Conservation (phyloP, 2,797 vertebrate genomes). For the Alcedo atthis region DNA sequence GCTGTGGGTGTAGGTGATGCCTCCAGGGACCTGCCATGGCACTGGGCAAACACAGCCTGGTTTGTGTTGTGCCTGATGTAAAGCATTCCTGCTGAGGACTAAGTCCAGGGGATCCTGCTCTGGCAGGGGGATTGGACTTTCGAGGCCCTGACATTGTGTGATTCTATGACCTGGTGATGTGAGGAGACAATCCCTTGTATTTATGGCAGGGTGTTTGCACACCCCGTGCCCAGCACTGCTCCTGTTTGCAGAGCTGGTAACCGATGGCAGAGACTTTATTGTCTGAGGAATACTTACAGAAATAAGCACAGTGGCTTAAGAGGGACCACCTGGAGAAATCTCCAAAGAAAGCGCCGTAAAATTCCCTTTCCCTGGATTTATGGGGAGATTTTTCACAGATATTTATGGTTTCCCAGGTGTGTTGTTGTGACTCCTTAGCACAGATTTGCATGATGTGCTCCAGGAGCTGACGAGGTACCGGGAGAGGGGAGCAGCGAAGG, state of each 20-base stretch:
- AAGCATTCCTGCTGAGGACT: neutral
- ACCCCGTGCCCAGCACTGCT: neutral
- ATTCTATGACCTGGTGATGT: neutral
- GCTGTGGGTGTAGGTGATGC: rapidly evolving
- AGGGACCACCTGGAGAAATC: slow-evolving; percentile 54
- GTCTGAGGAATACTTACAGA: slow-evolving; percentile 65
- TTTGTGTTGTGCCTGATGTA: neutral
- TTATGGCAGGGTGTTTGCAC: neutral
- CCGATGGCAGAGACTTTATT: slow-evolving; percentile 6
- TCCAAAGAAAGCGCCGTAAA: slow-evolving; percentile 44
- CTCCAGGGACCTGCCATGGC: rapidly evolving
- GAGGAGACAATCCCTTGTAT: slow-evolving; percentile 19
- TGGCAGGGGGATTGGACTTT: too few species aligned
- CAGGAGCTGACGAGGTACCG: neutral
- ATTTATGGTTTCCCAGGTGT: slow-evolving; percentile 57
- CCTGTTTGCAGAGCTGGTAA: slow-evolving; percentile 23
- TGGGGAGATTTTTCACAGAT: slow-evolving; percentile 28
- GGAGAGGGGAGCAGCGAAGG: neutral
- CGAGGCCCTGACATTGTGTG: too few species aligned
- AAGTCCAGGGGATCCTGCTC: too few species aligned
- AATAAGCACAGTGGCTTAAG: slow-evolving; percentile 55
- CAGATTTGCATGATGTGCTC: neutral
- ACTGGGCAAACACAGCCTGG: rapidly evolving
- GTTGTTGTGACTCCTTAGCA: neutral
- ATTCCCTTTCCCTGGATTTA: slow-evolving; percentile 54